A percentile compares a stretch with the other conserved stretches of the same genome.
Evolutionary conservation across 2,888 invertebrate genomes (phyloP).

Genomic region (Drosophila pegasa): DNA sequence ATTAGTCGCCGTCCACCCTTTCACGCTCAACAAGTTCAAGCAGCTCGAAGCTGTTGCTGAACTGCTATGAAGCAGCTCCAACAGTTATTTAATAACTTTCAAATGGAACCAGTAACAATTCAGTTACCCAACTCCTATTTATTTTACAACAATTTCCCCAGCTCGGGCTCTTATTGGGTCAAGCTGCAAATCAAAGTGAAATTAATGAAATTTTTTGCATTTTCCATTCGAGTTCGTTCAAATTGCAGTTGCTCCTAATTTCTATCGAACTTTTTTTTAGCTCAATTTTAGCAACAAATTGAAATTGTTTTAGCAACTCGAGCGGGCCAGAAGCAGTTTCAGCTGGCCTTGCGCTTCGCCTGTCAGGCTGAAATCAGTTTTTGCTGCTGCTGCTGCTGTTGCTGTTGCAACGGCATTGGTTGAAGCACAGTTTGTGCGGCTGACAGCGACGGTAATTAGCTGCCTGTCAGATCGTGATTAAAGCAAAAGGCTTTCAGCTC

Average conservation of each 20-base stretch:
- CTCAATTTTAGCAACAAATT: neutral
- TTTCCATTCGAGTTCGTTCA: neutral
- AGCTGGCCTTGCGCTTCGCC: neutral
- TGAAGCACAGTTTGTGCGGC: neutral
- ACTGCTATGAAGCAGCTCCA: no score
- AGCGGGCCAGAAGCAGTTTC: neutral
- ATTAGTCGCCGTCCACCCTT: neutral
- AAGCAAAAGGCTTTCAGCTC: slow-evolving; percentile 2
- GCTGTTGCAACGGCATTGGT: neutral
- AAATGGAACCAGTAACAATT: neutral
- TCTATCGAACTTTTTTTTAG: neutral
- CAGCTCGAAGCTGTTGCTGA: no score
- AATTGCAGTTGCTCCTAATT: slow-evolving; percentile 3
- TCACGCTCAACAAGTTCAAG: neutral
- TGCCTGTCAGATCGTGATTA: slow-evolving; percentile 5
- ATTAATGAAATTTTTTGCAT: neutral
- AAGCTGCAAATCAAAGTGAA: neutral
- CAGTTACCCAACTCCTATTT: neutral
- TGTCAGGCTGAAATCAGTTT: slow-evolving; percentile 2
- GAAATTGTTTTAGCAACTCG: slow-evolving; percentile 1
- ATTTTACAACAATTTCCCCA: neutral
- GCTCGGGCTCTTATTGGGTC: neutral
- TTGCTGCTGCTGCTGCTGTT: neutral
- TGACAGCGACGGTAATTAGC: slow-evolving; percentile 16
- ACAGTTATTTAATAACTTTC: no score